phyloP scores from a whole-genome alignment of 2,113 vertebrate genomes.

The Sula dactylatra region DNA sequence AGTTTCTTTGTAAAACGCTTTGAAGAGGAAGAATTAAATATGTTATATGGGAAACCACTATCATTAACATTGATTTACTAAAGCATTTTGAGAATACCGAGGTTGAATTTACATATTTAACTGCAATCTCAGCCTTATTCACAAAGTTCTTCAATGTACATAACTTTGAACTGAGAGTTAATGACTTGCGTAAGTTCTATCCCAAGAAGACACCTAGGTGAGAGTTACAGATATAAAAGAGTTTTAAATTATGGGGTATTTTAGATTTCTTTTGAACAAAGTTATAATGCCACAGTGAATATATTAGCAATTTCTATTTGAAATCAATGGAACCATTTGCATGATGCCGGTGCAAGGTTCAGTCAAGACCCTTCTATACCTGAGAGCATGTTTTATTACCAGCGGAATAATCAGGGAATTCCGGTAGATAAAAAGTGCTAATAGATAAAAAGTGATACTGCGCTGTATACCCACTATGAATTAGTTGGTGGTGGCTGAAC shows the following conservation, averaged over 20 bases:
- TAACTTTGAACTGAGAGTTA: constrained; percentile 49
- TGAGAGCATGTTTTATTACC: not conserved
- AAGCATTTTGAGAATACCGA: constrained; percentile 32
- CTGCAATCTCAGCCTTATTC: constrained; percentile 50
- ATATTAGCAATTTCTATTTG: constrained; percentile 20
- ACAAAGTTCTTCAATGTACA: constrained; percentile 8
- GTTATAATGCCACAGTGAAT: constrained; percentile 2
- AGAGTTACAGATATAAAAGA: constrained; percentile 12
- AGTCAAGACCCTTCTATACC: not conserved
- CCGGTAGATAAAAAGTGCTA: not conserved
- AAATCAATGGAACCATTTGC: constrained; percentile 47
- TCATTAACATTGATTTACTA: constrained; percentile 43
- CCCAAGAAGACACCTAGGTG: not conserved
- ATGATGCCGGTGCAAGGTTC: constrained; percentile 12
- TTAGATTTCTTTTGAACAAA: constrained; percentile 21
- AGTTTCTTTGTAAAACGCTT: constrained; percentile 28
- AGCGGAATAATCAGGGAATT: not conserved
- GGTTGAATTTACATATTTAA: constrained; percentile 51
- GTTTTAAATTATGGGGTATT: constrained; percentile 25
- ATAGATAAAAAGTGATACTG: not conserved
- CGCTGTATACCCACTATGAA: not conserved
- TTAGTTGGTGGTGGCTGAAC: not conserved
- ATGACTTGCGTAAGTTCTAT: not conserved
- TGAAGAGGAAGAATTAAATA: constrained; percentile 39
- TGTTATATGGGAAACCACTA: not conserved